Percentiles rank a stretch among this genome's conserved stretches.
phyloP scores from a whole-genome alignment of 2,888 invertebrate species.

The Lutraria lutraria region DNA sequence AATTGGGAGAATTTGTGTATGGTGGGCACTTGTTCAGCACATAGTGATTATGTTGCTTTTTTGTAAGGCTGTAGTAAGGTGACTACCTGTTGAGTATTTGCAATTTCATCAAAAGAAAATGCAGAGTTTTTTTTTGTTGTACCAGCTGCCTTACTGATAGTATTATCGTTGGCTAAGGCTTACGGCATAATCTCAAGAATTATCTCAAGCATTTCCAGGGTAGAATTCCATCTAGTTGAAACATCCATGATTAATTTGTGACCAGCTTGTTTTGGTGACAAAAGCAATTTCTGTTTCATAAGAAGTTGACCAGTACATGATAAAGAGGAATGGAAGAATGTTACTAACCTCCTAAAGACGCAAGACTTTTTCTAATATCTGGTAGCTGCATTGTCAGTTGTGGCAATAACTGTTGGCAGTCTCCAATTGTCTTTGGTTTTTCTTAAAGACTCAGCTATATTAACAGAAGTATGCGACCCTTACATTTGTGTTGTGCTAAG shows the following conservation, averaged over 20 bases:
- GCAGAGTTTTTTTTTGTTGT: no score
- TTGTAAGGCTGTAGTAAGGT: no score
- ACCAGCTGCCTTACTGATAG: no score
- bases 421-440: slow-evolving; percentile 34
- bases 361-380: neutral
- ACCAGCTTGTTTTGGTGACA: neutral
- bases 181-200: neutral
- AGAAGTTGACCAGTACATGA: neutral
- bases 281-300: neutral
- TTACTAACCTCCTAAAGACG: neutral
- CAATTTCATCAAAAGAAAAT: no score
- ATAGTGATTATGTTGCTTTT: no score
- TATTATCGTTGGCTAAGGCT: no score
- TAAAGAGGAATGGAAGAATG: neutral
- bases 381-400: slow-evolving; percentile 60
- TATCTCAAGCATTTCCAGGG: neutral
- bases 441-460: slow-evolving; percentile 27
- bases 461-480: slow-evolving; percentile 49
- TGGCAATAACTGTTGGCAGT: slow-evolving; percentile 9
- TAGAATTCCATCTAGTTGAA: neutral
- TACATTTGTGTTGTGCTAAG: slow-evolving; percentile 39
- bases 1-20: no score
- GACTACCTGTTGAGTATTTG: no score
- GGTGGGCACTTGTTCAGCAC: no score
- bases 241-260: neutral